Evolutionary conservation across 1,140 invertebrate species (phyloP), one percentile per base, ranked within the genome.

Genomic region (Hycleus phaleratus): DNA sequence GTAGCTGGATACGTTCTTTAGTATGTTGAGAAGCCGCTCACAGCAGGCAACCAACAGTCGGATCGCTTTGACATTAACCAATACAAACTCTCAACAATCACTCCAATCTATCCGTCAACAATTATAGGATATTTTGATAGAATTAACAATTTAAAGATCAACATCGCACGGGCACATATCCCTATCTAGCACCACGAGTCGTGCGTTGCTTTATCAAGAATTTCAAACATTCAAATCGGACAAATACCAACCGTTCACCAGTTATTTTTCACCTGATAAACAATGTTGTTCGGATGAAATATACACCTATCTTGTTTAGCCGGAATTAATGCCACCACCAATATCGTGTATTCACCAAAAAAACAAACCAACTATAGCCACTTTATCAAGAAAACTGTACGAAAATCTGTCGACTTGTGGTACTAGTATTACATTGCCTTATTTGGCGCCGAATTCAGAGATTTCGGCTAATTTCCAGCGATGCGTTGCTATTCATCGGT

Each of bases 311-410:
- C 46, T 46, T 45, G 47, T 32, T 32, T 46, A 46, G 18, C 43
- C 18, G 25, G 49, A 58, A 58, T 58, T 58, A 58, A 58, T 53
- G 56, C 43, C 49, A 58, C 44, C 56, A 49, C 46, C 49, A 50
- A 32, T 32, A 18, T 18, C 18, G 18, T 18, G 18, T 32, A 32
- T 32, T 32, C 4, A 32, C 4, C 32, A 32, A 32, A 32, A 5
- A 32, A 32, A 32, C 47, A 58, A 58, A 58, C 52, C 52, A 52
- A 49, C 49, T 43, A 58, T 49, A 58, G 49, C 38, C 56, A 47
- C 38, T 58, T 58, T 52, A 58, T 58, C 49, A 58, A 43, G 39
- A 46, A 52, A 49, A 56, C 7, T 47, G 54, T 53, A 45, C 51
- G 46, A 32, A 53, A 53, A 53, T 53, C 44, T 46, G 51, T 53